These are phyloP conservation scores for Hypomecis punctinalis DNA, from an alignment of 2,888 invertebrate genomes.

Conservation along the genomic window DNA sequence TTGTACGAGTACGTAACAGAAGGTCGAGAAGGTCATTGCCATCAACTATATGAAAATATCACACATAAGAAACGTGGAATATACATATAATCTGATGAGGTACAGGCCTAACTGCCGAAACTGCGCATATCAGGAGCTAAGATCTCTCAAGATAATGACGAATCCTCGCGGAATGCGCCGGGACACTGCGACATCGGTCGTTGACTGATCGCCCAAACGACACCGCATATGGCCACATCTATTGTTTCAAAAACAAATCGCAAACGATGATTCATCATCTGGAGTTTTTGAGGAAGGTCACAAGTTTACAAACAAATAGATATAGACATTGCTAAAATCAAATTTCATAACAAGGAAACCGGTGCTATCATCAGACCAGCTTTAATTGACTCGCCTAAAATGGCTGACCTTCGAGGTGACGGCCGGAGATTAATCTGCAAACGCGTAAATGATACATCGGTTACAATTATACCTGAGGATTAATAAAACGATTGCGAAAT, in stretches of 20 bases:
- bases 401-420: conserved; percentile 64
- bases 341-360: conserved; percentile 67
- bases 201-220: conserved; percentile 70
- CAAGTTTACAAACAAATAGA: conserved; percentile 31
- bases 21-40: conserved; percentile 1
- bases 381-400: conserved; percentile 73
- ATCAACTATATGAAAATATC: neutral
- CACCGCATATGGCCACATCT: conserved; percentile 56
- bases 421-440: conserved; percentile 64
- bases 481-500: conserved; percentile 33
- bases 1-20: neutral
- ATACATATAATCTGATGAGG: conserved; percentile 35
- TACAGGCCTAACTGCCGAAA: conserved; percentile 60
- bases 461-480: conserved; percentile 37
- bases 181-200: conserved; percentile 65
- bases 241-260: conserved; percentile 63
- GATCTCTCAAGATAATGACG: conserved; percentile 73
- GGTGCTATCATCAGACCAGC: conserved; percentile 50
- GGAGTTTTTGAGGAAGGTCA: conserved; percentile 72
- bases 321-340: conserved; percentile 63
- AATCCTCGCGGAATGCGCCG: conserved; percentile 62
- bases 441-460: conserved; percentile 50
- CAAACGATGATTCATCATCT: conserved; percentile 72
- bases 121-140: conserved; percentile 71
- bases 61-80: no score